Conservation (phyloP, 2,888 invertebrate genomes). For the Pelosia muscerda region DNA sequence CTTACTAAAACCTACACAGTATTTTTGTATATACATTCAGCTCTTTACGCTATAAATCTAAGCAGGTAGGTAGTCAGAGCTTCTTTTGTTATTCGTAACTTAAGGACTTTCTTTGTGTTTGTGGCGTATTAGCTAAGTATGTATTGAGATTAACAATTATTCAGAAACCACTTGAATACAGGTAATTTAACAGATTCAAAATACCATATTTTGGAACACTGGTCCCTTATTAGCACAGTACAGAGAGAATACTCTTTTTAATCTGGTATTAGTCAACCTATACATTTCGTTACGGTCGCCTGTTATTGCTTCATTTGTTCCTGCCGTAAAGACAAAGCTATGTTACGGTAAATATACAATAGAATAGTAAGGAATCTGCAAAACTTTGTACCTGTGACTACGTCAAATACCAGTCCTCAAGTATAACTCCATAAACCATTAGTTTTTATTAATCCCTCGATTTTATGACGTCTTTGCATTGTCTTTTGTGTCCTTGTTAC, state of each 20-base stretch:
- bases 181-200: neutral
- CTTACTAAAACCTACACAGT: constrained; percentile 12
- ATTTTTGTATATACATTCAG: neutral
- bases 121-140: neutral
- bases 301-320: constrained; percentile 3
- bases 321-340: neutral
- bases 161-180: neutral
- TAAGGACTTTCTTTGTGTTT: neutral
- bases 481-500: constrained; percentile 40
- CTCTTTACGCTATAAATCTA: too few relatives aligned
- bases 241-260: too few relatives aligned
- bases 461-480: constrained; percentile 49
- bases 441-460: constrained; percentile 56
- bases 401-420: neutral
- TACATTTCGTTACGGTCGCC: neutral
- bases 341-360: constrained; percentile 19
- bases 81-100: neutral
- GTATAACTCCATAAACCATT: neutral
- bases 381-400: constrained; percentile 8
- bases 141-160: neutral
- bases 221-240: too few relatives aligned
- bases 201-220: constrained; percentile 3
- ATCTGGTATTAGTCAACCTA: constrained; percentile 7
- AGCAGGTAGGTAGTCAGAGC: too few relatives aligned
- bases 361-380: constrained; percentile 14